These are phyloP conservation scores for Erpobdella octoculata DNA, from an alignment of 2,888 invertebrate genomes.

Conservation along the genomic window DNA sequence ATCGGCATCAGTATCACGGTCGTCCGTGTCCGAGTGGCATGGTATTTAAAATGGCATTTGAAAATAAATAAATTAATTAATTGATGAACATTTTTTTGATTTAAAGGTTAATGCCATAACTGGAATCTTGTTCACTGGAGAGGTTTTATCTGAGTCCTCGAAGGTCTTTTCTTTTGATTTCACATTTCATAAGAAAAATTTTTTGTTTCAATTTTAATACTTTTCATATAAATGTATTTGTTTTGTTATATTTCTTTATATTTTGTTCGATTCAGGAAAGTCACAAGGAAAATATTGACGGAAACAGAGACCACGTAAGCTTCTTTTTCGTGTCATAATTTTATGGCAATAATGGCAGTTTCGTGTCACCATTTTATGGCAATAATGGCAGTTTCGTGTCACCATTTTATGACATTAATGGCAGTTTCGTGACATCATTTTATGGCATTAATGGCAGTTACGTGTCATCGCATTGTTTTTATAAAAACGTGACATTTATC, in stretches of 20 bases:
- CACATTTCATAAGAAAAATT: not conserved
- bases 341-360: not conserved
- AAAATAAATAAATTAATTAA: not conserved
- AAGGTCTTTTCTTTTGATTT: constrained; percentile 22
- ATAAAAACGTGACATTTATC: too few species aligned
- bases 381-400: too few species aligned
- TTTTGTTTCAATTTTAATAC: not conserved
- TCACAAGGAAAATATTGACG: not conserved
- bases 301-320: not conserved
- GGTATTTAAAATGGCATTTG: too few species aligned
- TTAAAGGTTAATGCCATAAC: constrained; percentile 73
- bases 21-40: too few species aligned
- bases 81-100: not conserved
- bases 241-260: not conserved
- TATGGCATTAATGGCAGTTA: too few species aligned
- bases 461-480: too few species aligned
- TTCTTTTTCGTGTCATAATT: not conserved
- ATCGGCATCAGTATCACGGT: too few species aligned
- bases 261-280: not conserved
- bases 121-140: constrained; percentile 78
- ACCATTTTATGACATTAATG: too few species aligned
- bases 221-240: not conserved
- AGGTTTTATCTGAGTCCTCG: constrained; percentile 60
- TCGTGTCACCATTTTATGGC: too few species aligned
- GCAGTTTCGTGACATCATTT: too few species aligned